A percentile compares a stretch with the other conserved stretches of the same genome.
These are phyloP conservation scores for Orthochromis indermauri DNA, from an alignment of 2,113 vertebrate species.

Conservation along the genomic window DNA sequence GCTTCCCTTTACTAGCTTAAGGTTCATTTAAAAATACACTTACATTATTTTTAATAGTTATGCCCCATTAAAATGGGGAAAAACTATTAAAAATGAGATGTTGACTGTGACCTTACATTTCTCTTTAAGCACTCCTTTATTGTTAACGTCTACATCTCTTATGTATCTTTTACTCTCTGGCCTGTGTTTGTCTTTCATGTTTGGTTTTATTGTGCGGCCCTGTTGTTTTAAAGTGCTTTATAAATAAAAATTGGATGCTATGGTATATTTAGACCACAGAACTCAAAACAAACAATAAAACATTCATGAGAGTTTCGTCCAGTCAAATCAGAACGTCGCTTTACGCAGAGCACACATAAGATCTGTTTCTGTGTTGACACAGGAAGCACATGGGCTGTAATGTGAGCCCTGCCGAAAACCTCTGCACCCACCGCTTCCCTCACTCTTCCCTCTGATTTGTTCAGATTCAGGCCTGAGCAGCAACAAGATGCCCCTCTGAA, in stretches of 20 bases:
- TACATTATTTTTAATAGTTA: not conserved
- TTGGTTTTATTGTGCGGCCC: not conserved
- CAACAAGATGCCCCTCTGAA: slow-evolving; percentile 25
- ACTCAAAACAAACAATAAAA: not conserved
- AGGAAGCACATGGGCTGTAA: slow-evolving; percentile 21
- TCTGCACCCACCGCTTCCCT: not conserved
- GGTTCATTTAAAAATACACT: not conserved
- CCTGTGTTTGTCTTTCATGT: not conserved
- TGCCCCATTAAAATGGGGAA: not conserved
- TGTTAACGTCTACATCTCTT: not conserved
- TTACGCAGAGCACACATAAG: not conserved
- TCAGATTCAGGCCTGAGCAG: slow-evolving; percentile 6
- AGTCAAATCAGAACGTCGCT: not conserved
- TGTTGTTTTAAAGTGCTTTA: not conserved
- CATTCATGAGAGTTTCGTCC: not conserved
- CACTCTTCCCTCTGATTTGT: not conserved
- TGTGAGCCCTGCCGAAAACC: not conserved
- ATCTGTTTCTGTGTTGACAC: not conserved
- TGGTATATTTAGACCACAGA: not conserved
- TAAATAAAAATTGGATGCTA: not conserved
- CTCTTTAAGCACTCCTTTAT: not conserved
- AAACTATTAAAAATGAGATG: not conserved
- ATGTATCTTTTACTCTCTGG: not conserved
- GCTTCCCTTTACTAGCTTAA: not conserved
- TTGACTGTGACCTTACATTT: fast-evolving